These are phyloP conservation scores for Caenorhabditis tropicalis DNA, from an alignment of 1,140 invertebrate genomes.

Conservation along the genomic window DNA sequence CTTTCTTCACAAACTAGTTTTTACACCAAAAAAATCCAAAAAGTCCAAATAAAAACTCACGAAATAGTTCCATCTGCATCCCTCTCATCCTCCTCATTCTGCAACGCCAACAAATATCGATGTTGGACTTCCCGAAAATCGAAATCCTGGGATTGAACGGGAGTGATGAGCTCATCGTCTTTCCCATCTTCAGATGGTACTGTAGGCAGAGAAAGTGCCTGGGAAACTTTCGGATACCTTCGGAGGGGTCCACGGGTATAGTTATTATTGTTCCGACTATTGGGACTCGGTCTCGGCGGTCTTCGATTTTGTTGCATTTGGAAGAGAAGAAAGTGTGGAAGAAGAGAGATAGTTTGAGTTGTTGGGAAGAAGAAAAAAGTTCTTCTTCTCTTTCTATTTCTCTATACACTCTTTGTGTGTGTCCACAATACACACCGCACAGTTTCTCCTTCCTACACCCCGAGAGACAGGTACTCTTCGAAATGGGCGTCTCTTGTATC, in stretches of 20 bases:
- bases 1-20: too few relatives aligned
- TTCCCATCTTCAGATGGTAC: conserved; percentile 5
- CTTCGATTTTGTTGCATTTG: neutral
- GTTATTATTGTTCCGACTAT: neutral
- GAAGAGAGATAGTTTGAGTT: neutral
- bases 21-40: too few relatives aligned
- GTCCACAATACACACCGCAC: conserved; percentile 16
- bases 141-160: neutral
- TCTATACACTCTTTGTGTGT: conserved; percentile 9
- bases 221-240: neutral
- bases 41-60: neutral
- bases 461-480: neutral
- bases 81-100: neutral
- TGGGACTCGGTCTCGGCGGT: conserved; percentile 2
- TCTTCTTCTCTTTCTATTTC: conserved; percentile 1
- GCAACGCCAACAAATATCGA: conserved; percentile 17
- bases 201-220: neutral
- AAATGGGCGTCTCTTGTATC: neutral
- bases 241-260: neutral
- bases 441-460: too few relatives aligned
- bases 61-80: neutral
- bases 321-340: neutral
- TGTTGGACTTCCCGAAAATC: conserved; percentile 11
- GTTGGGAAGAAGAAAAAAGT: neutral
- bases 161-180: conserved; percentile 1